phyloP scores from a whole-genome alignment of 2,888 invertebrate genomes.

The Belgica antarctica region DNA sequence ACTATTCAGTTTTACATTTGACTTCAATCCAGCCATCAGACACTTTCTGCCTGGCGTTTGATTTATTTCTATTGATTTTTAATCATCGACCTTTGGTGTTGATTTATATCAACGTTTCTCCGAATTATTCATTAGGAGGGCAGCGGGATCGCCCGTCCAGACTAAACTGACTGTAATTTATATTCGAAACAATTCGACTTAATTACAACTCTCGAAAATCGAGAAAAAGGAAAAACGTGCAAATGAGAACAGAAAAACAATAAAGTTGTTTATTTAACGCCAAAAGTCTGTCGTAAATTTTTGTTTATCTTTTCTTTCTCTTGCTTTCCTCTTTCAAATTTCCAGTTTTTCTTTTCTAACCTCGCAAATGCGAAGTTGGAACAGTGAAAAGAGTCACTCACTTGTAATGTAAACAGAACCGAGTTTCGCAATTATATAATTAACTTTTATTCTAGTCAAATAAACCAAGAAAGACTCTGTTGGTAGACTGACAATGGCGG shows the following conservation, averaged over 20 bases:
- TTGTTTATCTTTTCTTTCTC: background rate
- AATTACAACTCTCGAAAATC: background rate
- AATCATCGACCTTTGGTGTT: background rate
- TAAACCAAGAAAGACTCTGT: too few species aligned
- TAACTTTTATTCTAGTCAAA: too few species aligned
- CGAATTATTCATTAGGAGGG: background rate
- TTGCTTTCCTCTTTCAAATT: background rate
- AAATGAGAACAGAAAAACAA: conserved; percentile 6
- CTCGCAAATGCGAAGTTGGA: too few species aligned
- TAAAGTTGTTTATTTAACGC: conserved; percentile 1
- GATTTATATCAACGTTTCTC: background rate
- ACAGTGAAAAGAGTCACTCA: too few species aligned
- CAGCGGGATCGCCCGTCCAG: too few species aligned
- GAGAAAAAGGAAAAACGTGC: too few species aligned
- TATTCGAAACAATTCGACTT: background rate
- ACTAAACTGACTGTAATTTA: too few species aligned
- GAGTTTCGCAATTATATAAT: too few species aligned
- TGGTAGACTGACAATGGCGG: too few species aligned
- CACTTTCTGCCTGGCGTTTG: background rate
- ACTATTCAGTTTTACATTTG: background rate
- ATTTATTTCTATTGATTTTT: background rate
- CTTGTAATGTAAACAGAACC: too few species aligned
- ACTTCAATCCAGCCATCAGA: background rate
- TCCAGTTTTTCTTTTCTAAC: background rate
- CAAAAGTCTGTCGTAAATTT: conserved; percentile 7